These are phyloP conservation scores for Ochropacha duplaris DNA, from an alignment of 2,888 invertebrate species.

Conservation along the genomic window DNA sequence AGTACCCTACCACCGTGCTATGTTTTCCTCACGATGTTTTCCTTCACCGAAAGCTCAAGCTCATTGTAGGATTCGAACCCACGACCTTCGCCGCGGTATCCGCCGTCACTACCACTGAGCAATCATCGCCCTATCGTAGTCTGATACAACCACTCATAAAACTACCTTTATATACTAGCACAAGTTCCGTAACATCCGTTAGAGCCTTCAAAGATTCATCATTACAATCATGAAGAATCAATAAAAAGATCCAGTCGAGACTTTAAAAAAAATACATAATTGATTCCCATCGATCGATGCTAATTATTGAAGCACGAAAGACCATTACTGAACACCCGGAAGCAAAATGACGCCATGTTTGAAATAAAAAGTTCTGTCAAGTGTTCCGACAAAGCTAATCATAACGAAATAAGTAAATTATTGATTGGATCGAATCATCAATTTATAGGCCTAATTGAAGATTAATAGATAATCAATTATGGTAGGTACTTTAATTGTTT, in stretches of 20 bases:
- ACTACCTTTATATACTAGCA: conserved; percentile 23
- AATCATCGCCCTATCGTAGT: too few species aligned
- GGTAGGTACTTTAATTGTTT: not conserved
- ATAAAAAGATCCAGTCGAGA: conserved; percentile 24
- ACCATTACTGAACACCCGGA: conserved; percentile 35
- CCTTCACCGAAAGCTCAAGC: too few species aligned
- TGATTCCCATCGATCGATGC: conserved; percentile 44
- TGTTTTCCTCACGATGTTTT: too few species aligned
- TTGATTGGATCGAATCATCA: not conserved
- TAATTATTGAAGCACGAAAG: conserved; percentile 38
- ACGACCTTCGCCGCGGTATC: too few species aligned
- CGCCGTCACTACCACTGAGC: too few species aligned
- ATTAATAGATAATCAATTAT: not conserved
- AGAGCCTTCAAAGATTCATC: conserved; percentile 45
- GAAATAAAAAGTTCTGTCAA: not conserved
- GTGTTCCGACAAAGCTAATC: not conserved
- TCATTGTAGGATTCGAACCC: too few species aligned
- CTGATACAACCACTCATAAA: conserved; percentile 11
- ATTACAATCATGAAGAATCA: conserved; percentile 41
- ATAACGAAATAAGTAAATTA: not conserved
- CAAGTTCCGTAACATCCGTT: conserved; percentile 43
- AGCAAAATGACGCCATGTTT: conserved; percentile 6
- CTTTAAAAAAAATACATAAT: conserved; percentile 47
- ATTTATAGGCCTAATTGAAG: not conserved
- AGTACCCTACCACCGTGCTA: too few species aligned